These are phyloP conservation scores for Tamandua tetradactyla DNA, from an alignment of 2,797 vertebrate species.

Conservation along the genomic window DNA sequence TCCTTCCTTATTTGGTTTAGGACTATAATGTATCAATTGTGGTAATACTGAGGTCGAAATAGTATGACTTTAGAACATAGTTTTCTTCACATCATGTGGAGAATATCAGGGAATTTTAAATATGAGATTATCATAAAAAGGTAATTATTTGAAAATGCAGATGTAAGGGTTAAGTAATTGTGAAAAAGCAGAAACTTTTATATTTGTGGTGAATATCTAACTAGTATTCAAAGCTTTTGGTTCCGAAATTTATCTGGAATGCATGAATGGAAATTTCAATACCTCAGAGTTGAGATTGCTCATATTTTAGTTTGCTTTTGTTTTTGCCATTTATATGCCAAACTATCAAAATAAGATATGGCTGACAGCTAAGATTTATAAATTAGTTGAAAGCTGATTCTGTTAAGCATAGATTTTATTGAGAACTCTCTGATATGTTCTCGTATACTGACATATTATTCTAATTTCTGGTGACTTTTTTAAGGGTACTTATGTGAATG, in stretches of 20 bases:
- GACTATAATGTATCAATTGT: background rate
- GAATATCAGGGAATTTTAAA: background rate
- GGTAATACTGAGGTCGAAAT: background rate
- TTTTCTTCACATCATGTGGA: slow-evolving; percentile 28
- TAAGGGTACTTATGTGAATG: slow-evolving; percentile 27
- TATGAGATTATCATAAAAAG: background rate
- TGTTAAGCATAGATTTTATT: background rate
- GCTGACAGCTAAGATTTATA: background rate
- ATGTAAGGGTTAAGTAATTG: background rate
- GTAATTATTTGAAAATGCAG: slow-evolving; percentile 8
- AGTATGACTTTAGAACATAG: background rate
- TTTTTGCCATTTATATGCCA: background rate
- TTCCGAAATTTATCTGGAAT: background rate
- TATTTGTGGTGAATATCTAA: background rate
- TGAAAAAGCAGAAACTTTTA: background rate
- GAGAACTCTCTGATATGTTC: background rate
- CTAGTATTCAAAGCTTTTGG: background rate
- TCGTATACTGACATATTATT: slow-evolving; percentile 31
- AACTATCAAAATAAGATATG: slow-evolving; percentile 49
- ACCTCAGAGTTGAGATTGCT: background rate
- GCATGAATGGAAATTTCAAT: background rate
- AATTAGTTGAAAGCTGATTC: slow-evolving; percentile 8
- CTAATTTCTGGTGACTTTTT: slow-evolving; percentile 74
- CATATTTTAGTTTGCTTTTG: slow-evolving; percentile 37
- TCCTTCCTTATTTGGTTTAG: slow-evolving; percentile 10